phyloP scores from a whole-genome alignment of 2,888 invertebrate genomes.

The Cataglyphis cursor region DNA sequence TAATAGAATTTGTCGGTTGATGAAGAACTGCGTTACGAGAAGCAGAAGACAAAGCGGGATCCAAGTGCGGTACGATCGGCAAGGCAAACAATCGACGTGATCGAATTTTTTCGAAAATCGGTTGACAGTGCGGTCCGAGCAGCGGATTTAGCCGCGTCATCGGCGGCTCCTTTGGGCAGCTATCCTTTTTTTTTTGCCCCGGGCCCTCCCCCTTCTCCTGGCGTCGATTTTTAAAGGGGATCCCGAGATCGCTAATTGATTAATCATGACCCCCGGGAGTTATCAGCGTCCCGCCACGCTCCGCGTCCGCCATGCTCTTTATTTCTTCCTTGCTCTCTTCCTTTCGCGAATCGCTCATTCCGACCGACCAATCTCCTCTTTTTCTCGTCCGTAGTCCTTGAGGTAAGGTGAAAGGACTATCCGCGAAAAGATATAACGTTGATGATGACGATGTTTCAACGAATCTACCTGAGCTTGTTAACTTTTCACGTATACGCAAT shows the following conservation, averaged over 20 bases:
- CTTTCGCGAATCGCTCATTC: slow-evolving; percentile 32
- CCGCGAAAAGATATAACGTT: slow-evolving; percentile 43
- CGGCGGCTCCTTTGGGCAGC: slow-evolving; percentile 82
- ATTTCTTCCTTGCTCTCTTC: slow-evolving; percentile 42
- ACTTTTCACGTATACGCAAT: slow-evolving; percentile 2
- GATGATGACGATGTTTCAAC: slow-evolving; percentile 35
- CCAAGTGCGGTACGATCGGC: slow-evolving; percentile 33
- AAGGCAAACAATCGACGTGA: slow-evolving; percentile 48
- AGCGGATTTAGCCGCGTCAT: slow-evolving; percentile 79
- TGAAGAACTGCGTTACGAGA: slow-evolving; percentile 41
- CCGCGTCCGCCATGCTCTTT: slow-evolving; percentile 40
- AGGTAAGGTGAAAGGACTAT: slow-evolving; percentile 46
- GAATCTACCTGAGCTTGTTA: slow-evolving; percentile 24
- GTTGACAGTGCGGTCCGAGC: slow-evolving; percentile 66
- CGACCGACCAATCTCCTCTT: slow-evolving; percentile 32
- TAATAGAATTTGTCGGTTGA: slow-evolving; percentile 75
- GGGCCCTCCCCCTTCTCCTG: slow-evolving; percentile 42
- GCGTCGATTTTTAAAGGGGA: slow-evolving; percentile 80
- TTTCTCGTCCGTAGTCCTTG: slow-evolving; percentile 40
- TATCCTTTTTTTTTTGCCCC: slow-evolving; percentile 73
- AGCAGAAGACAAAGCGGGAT: slow-evolving; percentile 25
- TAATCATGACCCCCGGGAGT: slow-evolving; percentile 82
- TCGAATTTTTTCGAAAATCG: slow-evolving; percentile 73
- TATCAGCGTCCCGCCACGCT: slow-evolving; percentile 44
- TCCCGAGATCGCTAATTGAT: slow-evolving; percentile 85